phyloP scores from a whole-genome alignment of 2,113 vertebrate species.

The Eulemur macaco region DNA sequence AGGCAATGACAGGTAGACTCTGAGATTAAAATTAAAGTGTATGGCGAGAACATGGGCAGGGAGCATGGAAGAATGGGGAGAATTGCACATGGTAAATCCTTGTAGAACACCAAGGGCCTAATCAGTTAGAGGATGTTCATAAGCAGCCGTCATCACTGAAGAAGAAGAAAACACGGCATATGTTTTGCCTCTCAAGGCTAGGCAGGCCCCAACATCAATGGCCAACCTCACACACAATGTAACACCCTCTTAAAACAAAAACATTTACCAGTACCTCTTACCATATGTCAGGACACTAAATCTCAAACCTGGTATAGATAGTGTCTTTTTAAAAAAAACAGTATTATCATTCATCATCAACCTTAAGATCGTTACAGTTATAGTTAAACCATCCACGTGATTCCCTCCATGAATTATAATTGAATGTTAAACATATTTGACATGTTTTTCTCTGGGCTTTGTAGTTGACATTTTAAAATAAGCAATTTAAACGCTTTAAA shows the following conservation, averaged over 20 bases:
- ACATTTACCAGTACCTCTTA: not conserved
- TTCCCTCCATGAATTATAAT: fast-evolving
- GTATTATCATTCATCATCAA: not conserved
- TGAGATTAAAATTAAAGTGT: not conserved
- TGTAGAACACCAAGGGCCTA: fast-evolving
- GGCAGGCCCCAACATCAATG: fast-evolving
- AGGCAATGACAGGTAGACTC: too few relatives aligned
- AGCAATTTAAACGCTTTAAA: not conserved
- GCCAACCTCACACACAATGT: fast-evolving
- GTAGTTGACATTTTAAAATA: not conserved
- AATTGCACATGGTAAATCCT: not conserved
- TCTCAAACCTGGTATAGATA: not conserved
- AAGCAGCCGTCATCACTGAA: not conserved
- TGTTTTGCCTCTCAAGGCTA: fast-evolving
- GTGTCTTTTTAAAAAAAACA: not conserved
- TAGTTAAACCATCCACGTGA: not conserved
- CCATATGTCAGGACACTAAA: not conserved
- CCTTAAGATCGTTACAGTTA: not conserved
- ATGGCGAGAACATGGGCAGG: too few relatives aligned
- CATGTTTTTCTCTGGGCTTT: not conserved
- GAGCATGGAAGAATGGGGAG: not conserved
- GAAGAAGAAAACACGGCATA: not conserved
- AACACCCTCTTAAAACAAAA: fast-evolving
- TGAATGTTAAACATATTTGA: not conserved
- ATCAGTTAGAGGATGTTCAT: not conserved